Evolutionary conservation across 2,113 vertebrate genomes (phyloP).

Genomic region (Nyctereutes procyonoides): DNA sequence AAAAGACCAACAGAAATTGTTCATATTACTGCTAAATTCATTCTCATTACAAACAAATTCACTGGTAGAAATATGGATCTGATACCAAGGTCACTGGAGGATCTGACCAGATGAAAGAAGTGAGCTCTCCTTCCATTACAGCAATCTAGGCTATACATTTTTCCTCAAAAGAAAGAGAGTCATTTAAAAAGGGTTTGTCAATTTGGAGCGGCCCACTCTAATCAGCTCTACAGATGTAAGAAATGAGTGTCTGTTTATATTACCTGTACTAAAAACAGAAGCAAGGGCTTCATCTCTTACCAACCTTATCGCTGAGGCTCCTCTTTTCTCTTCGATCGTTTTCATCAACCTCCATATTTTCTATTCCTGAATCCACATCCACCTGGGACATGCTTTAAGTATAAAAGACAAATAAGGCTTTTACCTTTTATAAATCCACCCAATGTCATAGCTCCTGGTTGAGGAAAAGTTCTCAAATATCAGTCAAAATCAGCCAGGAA

Average conservation of each 20-base stretch:
- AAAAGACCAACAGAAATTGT: background rate
- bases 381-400: constrained; percentile 97
- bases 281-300: background rate
- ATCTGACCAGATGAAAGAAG: background rate
- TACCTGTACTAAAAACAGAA: background rate
- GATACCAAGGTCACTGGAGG: background rate
- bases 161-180: background rate
- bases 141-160: background rate
- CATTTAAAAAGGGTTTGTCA: background rate
- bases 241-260: accelerated
- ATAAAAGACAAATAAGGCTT: constrained; percentile 60
- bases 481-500: constrained; percentile 47
- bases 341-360: constrained; percentile 99
- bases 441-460: constrained; percentile 29
- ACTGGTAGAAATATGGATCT: background rate
- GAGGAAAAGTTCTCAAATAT: background rate
- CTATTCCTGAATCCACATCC: constrained; percentile 99
- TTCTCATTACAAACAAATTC: background rate
- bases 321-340: constrained; percentile 97
- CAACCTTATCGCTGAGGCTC: constrained; percentile 96
- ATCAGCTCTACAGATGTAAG: accelerated
- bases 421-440: background rate
- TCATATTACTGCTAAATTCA: background rate
- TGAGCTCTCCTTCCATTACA: background rate
- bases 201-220: background rate